Evolutionary conservation across 2,888 invertebrate species (phyloP).

Genomic region (Drosophila borealis): DNA sequence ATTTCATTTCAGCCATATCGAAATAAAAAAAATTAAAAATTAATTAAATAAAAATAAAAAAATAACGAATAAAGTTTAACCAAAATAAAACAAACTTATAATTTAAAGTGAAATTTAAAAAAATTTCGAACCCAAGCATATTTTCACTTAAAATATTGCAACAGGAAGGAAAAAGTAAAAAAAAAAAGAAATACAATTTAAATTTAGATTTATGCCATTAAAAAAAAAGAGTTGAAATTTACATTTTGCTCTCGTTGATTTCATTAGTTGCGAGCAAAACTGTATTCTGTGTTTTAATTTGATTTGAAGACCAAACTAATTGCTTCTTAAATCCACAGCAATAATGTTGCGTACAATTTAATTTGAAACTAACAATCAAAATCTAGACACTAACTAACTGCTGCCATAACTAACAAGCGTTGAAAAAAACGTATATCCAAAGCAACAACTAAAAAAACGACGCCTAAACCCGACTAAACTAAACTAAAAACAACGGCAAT

Average conservation of each 20-base stretch:
- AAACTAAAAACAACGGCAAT: slow-evolving; percentile 42
- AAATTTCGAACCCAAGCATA: too few species aligned
- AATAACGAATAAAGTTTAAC: background rate
- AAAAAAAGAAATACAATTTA: too few species aligned
- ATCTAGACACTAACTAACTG: slow-evolving; percentile 36
- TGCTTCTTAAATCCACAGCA: slow-evolving; percentile 6
- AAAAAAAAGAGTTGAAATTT: too few species aligned
- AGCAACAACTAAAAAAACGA: slow-evolving; percentile 35
- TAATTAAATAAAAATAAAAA: background rate
- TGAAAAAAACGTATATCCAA: slow-evolving; percentile 14
- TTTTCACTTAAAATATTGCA: too few species aligned
- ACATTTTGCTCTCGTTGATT: too few species aligned
- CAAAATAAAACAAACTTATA: background rate
- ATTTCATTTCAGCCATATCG: background rate
- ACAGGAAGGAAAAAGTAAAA: too few species aligned
- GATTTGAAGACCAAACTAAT: slow-evolving; percentile 6
- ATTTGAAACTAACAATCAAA: slow-evolving; percentile 48
- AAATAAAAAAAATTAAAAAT: background rate
- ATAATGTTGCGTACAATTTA: slow-evolving; percentile 44
- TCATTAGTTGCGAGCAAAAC: background rate
- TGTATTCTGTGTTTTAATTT: slow-evolving; percentile 5
- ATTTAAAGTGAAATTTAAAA: background rate
- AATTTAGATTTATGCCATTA: too few species aligned
- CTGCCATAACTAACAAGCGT: slow-evolving; percentile 39
- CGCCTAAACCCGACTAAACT: slow-evolving; percentile 51